phyloP scores from a whole-genome alignment of 2,113 vertebrate species.

The Sebastes fasciatus region DNA sequence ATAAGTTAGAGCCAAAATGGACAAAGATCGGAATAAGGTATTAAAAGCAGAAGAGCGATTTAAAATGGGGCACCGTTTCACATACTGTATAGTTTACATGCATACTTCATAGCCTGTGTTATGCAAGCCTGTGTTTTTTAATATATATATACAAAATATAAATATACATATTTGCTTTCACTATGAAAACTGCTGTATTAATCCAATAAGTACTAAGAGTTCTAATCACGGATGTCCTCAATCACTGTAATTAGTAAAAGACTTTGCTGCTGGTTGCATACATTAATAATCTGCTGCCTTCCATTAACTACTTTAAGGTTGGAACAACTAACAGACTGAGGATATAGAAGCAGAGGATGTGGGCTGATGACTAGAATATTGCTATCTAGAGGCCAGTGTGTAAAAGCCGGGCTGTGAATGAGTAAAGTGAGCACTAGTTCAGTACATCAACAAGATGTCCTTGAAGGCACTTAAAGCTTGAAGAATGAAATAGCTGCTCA shows the following conservation, averaged over 20 bases:
- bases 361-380: background rate
- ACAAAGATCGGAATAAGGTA: too few species aligned
- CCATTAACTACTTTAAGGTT: background rate
- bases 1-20: too few species aligned
- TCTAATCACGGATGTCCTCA: background rate
- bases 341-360: background rate
- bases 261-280: background rate
- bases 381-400: background rate
- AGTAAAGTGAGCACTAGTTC: constrained; percentile 9
- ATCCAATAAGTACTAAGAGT: background rate
- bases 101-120: background rate
- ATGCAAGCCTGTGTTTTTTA: too few species aligned
- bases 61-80: too few species aligned
- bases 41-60: too few species aligned
- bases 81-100: background rate
- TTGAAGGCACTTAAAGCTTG: constrained; percentile 15
- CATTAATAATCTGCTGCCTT: background rate
- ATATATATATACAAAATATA: too few species aligned
- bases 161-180: background rate
- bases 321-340: background rate
- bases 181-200: background rate
- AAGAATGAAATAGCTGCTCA: constrained; percentile 5
- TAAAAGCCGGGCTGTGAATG: background rate
- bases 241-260: background rate
- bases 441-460: constrained; percentile 9